These are phyloP conservation scores for Gymnobelideus leadbeateri DNA, from an alignment of 2,113 vertebrate genomes.

Conservation along the genomic window DNA sequence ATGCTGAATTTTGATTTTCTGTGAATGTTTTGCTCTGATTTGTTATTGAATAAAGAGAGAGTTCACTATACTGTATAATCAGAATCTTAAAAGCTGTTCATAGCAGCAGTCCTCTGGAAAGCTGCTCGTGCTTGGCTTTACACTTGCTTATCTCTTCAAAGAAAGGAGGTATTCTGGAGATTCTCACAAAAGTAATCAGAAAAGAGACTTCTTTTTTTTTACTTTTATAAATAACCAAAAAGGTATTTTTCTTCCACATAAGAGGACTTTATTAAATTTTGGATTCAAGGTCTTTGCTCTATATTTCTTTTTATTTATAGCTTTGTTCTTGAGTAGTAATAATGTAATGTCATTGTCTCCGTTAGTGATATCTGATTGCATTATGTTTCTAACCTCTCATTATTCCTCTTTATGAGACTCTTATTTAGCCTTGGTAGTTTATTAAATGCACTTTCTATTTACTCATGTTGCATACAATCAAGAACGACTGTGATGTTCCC, in stretches of 20 bases:
- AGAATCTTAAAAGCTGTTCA: no score
- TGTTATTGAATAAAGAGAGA: no score
- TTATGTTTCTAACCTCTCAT: conserved; percentile 34
- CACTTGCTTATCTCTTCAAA: neutral
- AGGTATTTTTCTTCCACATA: neutral
- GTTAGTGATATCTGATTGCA: conserved; percentile 32
- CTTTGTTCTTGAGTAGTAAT: neutral
- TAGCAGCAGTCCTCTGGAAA: no score
- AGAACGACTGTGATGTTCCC: conserved; percentile 40
- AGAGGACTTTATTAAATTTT: neutral
- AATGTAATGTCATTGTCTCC: conserved; percentile 10
- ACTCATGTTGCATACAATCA: neutral
- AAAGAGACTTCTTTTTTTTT: neutral
- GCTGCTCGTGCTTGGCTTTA: neutral
- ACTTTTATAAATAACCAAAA: neutral
- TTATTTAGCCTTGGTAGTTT: conserved; percentile 43
- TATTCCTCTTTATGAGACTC: conserved; percentile 23
- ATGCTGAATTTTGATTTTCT: no score
- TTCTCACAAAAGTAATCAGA: neutral
- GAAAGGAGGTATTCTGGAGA: neutral
- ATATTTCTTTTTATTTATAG: neutral
- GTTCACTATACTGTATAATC: no score
- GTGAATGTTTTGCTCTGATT: no score
- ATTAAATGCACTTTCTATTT: conserved; percentile 47
- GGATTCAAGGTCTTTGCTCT: neutral